Evolutionary conservation across 2,113 vertebrate genomes (phyloP).

Genomic region (Nansenia antarctica): DNA sequence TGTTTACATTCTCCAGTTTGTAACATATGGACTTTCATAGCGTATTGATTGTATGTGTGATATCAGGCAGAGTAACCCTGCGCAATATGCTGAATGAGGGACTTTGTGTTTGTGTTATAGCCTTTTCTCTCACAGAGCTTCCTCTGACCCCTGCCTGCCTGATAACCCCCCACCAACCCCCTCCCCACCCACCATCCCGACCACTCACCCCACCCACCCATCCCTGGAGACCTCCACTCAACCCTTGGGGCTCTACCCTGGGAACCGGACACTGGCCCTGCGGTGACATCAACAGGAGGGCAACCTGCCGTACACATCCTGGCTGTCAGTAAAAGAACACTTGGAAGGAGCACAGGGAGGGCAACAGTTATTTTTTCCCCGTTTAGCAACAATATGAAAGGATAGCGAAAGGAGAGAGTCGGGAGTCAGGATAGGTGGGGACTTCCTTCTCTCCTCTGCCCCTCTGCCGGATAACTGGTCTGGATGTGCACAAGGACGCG

Average conservation of each 20-base stretch:
- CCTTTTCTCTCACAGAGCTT: too few relatives aligned
- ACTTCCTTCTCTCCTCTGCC: slow-evolving; percentile 50
- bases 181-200: not conserved
- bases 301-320: slow-evolving; percentile 43
- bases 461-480: slow-evolving; percentile 45
- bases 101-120: too few relatives aligned
- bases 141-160: not conserved
- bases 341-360: slow-evolving; percentile 11
- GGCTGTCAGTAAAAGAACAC: slow-evolving; percentile 29
- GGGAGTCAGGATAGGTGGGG: slow-evolving; percentile 58
- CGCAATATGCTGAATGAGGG: too few relatives aligned
- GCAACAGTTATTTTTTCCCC: slow-evolving; percentile 24
- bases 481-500: slow-evolving; percentile 1
- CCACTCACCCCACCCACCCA: not conserved
- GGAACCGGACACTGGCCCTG: slow-evolving; percentile 55
- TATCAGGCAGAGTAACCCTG: too few relatives aligned
- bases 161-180: slow-evolving; percentile 24
- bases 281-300: slow-evolving; percentile 41
- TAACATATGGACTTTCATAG: too few relatives aligned
- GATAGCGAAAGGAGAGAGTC: slow-evolving; percentile 6
- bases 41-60: too few relatives aligned
- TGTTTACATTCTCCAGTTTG: too few relatives aligned
- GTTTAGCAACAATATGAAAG: slow-evolving; percentile 43
- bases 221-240: slow-evolving; percentile 6
- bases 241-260: slow-evolving; percentile 18